Percentiles rank a stretch among this genome's conserved stretches.
Conservation (phyloP, 1,140 invertebrate species). For the Subanguina moxae region DNA sequence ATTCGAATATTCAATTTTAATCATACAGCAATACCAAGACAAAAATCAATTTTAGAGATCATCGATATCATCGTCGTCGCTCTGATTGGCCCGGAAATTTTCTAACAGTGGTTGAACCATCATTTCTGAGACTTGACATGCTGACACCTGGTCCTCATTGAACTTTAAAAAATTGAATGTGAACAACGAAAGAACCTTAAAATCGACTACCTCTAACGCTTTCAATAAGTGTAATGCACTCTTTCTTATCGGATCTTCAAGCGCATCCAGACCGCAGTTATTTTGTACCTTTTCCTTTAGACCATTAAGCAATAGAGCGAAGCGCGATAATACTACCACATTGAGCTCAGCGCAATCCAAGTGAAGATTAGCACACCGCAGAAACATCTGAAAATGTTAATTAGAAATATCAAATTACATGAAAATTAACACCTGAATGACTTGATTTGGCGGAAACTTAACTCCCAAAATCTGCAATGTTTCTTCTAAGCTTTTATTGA, state of each 20-base stretch:
- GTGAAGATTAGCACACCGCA: conserved; percentile 26
- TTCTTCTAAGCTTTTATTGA: too few species aligned
- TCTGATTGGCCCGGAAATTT: too few species aligned
- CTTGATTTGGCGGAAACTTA: conserved; percentile 6
- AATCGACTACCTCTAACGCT: conserved; percentile 11
- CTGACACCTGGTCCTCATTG: too few species aligned
- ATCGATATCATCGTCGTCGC: too few species aligned
- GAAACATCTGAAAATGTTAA: conserved; percentile 25
- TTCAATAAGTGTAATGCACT: conserved; percentile 1
- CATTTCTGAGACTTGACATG: too few species aligned
- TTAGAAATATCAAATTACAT: neutral
- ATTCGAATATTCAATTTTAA: too few species aligned
- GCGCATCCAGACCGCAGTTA: conserved; percentile 6
- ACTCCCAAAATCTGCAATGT: neutral
- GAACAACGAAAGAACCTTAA: too few species aligned
- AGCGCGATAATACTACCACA: conserved; percentile 7
- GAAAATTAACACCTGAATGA: conserved; percentile 11
- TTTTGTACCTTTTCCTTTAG: conserved; percentile 8
- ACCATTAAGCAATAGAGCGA: conserved; percentile 7
- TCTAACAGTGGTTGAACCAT: too few species aligned
- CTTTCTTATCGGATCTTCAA: conserved; percentile 13
- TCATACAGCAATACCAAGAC: too few species aligned
- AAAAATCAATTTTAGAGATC: too few species aligned
- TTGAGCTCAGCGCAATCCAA: conserved; percentile 12
- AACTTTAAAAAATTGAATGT: too few species aligned